Percentiles rank a stretch among this genome's conserved stretches.
Evolutionary conservation across 2,888 invertebrate genomes (phyloP).

Genomic region (Aplocera efformata): DNA sequence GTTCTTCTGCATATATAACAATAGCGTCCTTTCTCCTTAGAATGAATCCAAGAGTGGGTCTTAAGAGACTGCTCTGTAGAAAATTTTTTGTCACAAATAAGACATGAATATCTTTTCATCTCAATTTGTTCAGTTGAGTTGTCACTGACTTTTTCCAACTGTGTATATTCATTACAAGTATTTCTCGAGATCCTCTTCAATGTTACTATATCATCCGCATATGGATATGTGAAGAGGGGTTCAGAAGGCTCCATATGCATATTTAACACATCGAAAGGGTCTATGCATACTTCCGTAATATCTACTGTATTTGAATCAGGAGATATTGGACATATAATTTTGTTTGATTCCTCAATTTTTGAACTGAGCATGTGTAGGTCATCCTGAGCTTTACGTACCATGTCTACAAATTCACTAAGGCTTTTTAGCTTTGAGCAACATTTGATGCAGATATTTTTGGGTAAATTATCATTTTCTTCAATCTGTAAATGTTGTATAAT

Average conservation of each 20-base stretch:
- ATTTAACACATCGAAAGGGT: conserved; percentile 8
- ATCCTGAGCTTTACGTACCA: conserved; percentile 83
- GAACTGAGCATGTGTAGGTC: conserved; percentile 48
- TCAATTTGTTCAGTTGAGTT: conserved; percentile 19
- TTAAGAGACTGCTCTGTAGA: conserved; percentile 80
- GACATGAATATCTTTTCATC: conserved; percentile 70
- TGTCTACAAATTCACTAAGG: conserved; percentile 84
- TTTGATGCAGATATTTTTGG: conserved; percentile 84
- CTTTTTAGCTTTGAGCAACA: conserved; percentile 83
- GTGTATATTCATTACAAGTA: background rate
- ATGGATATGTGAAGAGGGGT: conserved; percentile 1
- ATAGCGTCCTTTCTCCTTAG: conserved; percentile 31
- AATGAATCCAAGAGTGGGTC: conserved; percentile 82
- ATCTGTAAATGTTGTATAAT: conserved; percentile 63
- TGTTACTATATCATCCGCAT: conserved; percentile 48
- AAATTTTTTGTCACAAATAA: conserved; percentile 77
- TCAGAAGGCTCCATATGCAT: conserved; percentile 33
- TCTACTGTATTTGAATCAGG: conserved; percentile 28
- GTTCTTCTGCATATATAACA: conserved; percentile 74
- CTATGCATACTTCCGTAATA: conserved; percentile 27
- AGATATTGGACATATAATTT: background rate
- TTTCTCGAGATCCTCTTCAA: conserved; percentile 57
- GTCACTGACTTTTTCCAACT: conserved; percentile 32
- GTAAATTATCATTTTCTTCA: conserved; percentile 82
- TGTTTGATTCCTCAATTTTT: background rate